Evolutionary conservation across 2,113 vertebrate genomes (phyloP), one percentile per base, ranked within the genome.

Genomic region (Proterorhinus semilunaris): DNA sequence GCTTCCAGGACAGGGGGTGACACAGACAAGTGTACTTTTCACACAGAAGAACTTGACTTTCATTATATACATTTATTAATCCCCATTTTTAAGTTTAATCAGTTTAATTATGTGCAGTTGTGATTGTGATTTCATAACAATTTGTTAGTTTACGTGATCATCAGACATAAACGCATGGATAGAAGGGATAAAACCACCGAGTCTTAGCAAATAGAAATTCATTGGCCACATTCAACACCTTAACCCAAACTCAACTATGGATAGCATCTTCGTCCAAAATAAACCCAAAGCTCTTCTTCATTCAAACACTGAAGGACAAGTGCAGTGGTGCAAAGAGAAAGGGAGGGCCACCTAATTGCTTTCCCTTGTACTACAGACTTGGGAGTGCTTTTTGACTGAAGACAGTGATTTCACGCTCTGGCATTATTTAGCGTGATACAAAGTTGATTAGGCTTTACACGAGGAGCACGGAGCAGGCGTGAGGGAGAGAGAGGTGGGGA

Each of bases 371-470:
- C 78, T 79, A 83, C 87, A 90, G 86, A 79, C 87, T 87, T 71
- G 72, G 81, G 87, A 91, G 82, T 81, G 89, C 86, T 87, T 91
- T 86, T 86, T 87, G 82, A 89, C 88, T 90, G 87, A 79, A 87
- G 88, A 89, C 87, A 87, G 86, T 76, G 83, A 91, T 91, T 92
- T 91, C 90, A 93, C 82, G 77, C 89, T 85, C 83, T 68, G 77
- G 87, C 90, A 91, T 92, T 91, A 92, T 91, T 92, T 90, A 86
- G 89, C 88, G 90, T 90, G 89, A 91, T 92, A 88, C 89, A 89
- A 87, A 92, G 87, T 91, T 91, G 91, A 92, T 92, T 90, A 92
- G 90, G 87, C 87, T 86, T 90, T 89, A 78, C 72, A 65, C 65
- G 57, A 66, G 45, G 63, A 68, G 80, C 17, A 51, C 62, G 67